Evolutionary conservation across 1,140 invertebrate species (phyloP).

Genomic region (Nasonia longicornis): DNA sequence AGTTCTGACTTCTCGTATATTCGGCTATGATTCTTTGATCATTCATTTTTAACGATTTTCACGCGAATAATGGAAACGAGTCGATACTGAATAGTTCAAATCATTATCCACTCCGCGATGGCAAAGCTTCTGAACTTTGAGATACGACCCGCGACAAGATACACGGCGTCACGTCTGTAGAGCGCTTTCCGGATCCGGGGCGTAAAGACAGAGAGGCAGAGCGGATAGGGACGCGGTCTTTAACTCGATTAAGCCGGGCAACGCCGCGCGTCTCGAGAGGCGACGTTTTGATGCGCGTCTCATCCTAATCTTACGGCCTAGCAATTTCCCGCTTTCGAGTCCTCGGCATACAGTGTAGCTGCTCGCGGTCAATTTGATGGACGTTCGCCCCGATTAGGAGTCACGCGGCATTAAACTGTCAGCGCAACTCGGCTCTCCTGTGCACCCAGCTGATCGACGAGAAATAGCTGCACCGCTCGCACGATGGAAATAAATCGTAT

Average conservation of each 20-base stretch:
- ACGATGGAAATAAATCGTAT: too few species aligned
- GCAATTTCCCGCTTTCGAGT: constrained; percentile 26
- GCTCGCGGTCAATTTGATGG: constrained; percentile 4
- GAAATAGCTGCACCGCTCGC: too few species aligned
- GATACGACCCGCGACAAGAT: too few species aligned
- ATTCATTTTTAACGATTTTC: background rate
- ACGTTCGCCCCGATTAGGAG: background rate
- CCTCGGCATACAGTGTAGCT: background rate
- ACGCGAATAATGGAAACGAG: too few species aligned
- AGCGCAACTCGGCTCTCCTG: background rate
- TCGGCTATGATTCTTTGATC: too few species aligned
- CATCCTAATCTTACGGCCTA: constrained; percentile 11
- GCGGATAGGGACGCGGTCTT: background rate
- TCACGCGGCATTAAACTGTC: background rate
- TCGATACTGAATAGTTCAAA: background rate
- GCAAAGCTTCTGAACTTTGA: too few species aligned
- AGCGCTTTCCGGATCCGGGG: background rate
- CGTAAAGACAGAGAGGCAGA: background rate
- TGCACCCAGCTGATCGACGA: background rate
- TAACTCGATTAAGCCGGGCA: constrained; percentile 15
- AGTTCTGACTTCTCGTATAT: too few species aligned
- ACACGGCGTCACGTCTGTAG: background rate
- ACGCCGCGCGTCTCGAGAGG: background rate
- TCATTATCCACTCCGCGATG: background rate
- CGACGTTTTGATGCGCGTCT: background rate